These are phyloP conservation scores for Mamestra brassicae DNA, from an alignment of 2,888 invertebrate genomes.

Conservation along the genomic window DNA sequence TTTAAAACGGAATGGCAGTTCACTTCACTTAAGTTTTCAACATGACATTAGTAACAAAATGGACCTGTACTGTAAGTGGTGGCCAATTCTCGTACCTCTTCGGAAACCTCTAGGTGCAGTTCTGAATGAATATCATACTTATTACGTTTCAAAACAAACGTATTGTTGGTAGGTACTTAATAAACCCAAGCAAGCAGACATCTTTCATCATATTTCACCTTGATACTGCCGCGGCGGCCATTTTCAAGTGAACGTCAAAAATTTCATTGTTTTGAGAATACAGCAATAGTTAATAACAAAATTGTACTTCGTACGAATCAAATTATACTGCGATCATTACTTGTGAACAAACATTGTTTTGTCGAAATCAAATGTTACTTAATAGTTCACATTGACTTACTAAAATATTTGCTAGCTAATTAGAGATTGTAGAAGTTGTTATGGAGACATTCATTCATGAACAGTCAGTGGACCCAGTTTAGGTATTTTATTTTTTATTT, in stretches of 20 bases:
- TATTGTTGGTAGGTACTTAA: background rate
- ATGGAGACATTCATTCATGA: background rate
- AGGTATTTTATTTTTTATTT: too few species aligned
- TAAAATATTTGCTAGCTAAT: background rate
- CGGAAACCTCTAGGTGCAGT: background rate
- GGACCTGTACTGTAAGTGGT: too few species aligned
- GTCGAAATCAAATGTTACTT: slow-evolving; percentile 10
- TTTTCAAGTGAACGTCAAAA: slow-evolving; percentile 38
- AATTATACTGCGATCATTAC: slow-evolving; percentile 12
- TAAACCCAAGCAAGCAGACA: slow-evolving; percentile 1
- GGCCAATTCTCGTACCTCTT: background rate
- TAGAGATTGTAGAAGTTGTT: background rate
- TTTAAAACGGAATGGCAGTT: too few species aligned
- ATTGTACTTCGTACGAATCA: slow-evolving; percentile 14
- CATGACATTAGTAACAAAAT: too few species aligned
- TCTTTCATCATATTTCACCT: slow-evolving; percentile 42
- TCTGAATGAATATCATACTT: background rate
- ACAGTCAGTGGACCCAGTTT: too few species aligned
- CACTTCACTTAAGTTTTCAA: too few species aligned
- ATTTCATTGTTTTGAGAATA: slow-evolving; percentile 39
- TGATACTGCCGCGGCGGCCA: slow-evolving; percentile 8
- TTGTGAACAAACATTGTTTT: slow-evolving; percentile 3
- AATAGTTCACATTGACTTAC: too few species aligned
- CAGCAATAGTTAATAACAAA: slow-evolving; percentile 27
- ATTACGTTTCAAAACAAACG: background rate